Evolutionary conservation across 2,888 invertebrate species (phyloP), one percentile per base, ranked within the genome.

Genomic region (Salticus scenicus): DNA sequence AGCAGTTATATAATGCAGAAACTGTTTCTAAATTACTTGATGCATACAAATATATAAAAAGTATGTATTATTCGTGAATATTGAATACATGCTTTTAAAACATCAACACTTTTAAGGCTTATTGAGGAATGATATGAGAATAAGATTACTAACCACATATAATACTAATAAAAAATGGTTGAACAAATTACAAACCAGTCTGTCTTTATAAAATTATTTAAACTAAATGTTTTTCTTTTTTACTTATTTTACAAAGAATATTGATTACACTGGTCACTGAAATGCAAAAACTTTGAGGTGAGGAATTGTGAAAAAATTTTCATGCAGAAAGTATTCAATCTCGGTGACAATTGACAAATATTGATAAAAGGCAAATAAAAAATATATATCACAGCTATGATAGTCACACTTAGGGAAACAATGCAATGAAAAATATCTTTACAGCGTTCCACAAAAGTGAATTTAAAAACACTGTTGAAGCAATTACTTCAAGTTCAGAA

Each of bases 371-470:
- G 5, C 24, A 57, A 57, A 57, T 24, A 24, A 5, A 57, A 57
- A 7, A 47, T 47, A 47, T 47, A 47, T 57, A 57, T 57, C 57
- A 57, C 57, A 57, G 57, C 57, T 57, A 57, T 24, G 24, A 57
- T 57, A 57, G 20, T 57, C 4, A 57, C 57, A 7, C 12, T 24
- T 5, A 57, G 24, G 24, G 20, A 24, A 57, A 57, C 24, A 57
- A 57, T 24, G 24, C 5, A 57, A 57, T 24, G n/a, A n/a, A 47
- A 47, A 57, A 57, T 57, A 24, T 57, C 5, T 57, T 24, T 12
- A 24, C 57, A 57, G 2, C 7, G n/a, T 47, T 47, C 42, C 42
- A 47, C 42, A 47, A 47, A 47, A 47, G 42, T 47, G n/a, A 47
- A 47, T 24, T 57, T 63, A 24, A 24, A 28, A 63, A 24, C 63